Base-by-base conservation (phyloP, 2,888 invertebrate species). In the Adelognathus sp. region DNA sequence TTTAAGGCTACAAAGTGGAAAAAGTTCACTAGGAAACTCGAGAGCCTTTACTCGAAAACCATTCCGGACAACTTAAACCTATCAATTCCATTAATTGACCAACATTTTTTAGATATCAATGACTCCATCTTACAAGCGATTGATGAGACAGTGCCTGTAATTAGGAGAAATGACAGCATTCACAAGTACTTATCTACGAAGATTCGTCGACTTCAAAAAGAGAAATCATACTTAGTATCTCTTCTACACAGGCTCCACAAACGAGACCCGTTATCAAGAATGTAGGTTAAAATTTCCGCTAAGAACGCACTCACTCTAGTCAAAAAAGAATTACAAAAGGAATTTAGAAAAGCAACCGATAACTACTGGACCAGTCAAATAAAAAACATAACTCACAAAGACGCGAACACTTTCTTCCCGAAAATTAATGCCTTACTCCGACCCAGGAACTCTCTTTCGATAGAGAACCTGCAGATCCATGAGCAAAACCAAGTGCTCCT, bases 341-440 rank as follows among this genome's bases (percentile, higher is more conserved):
- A 63, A 63, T 46, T 63, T 6, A 31, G 29, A 21, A 14, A 9
- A 33, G 29, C 56, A 1, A 41, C 46, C 0, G 46, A 58, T 4
- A 61, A 11, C 21, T 56, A 41, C 2, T 72, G 72, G 67, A 54
- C 33, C 7, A 52, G 24, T 4, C 61, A 50, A 4, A 29, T 58
- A 1, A 76, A 66, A 36, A 18, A 54, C n/a, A 77, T 80, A 6
- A 41, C 77, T 27, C 29, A 77, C 14, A 52, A 33, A n/a, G 29
- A 80, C 1, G 7, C 71, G 0, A 33, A 66, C 16, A 56, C 41
- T 6, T 81, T 81, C 14, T 75, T 78, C 33, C 75, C 75, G 11
- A 67, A 36, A 11, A 63, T 76, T 1, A 81, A 78, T 21, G 66
- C 33, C 14, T 9, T 78, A 7, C 58, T 75, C 33, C 31, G 70